Base-by-base conservation (phyloP, 1,140 invertebrate genomes). In the Rhynchophorus ferrugineus region DNA sequence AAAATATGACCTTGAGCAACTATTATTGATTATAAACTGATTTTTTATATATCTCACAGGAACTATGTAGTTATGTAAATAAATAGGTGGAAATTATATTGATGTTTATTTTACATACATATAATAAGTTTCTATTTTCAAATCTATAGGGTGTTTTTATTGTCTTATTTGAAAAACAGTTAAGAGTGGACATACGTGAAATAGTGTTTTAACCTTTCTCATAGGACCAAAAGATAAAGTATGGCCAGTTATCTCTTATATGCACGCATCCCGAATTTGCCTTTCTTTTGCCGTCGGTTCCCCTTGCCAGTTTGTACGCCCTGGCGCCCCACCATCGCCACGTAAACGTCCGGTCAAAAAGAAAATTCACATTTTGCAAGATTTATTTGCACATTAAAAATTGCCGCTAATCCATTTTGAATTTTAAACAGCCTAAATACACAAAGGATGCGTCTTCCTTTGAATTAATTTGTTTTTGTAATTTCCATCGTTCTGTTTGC, bases 381-480 rank as follows among this genome's bases (percentile, higher is more conserved):
- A 54, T 54, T 54, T 54, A 54, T 54, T 54, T 54, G 52, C 52
- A 49, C 52, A 54, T 54, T 54, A 54, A 54, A 54, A 54, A 54
- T 54, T 49, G 44, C 52, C 52, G 52, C 45, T 54, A 54, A 54
- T 54, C 52, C 52, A 54, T 54, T 54, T 54, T 54, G 52, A 54
- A 54, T 54, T 54, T 49, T 49, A 22, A 43, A 11, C 45, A 37
- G 37, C 52, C 52, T 54, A 54, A 54, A 54, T 20, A 54, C 45
- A 54, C 52, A 54, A 54, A 48, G 45, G 46, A 48, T 54, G 45
- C 52, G 36, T 54, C 45, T 49, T 54, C 44, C 45, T 54, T 48
- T 54, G 44, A 54, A 54, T 54, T 47, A 54, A 54, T 54, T 54
- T 54, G 52, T 54, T 54, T 54, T 54, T 54, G 52, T 44, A 54